These are phyloP conservation scores for Scrobipalpa costella DNA, from an alignment of 2,888 invertebrate species.

Conservation along the genomic window DNA sequence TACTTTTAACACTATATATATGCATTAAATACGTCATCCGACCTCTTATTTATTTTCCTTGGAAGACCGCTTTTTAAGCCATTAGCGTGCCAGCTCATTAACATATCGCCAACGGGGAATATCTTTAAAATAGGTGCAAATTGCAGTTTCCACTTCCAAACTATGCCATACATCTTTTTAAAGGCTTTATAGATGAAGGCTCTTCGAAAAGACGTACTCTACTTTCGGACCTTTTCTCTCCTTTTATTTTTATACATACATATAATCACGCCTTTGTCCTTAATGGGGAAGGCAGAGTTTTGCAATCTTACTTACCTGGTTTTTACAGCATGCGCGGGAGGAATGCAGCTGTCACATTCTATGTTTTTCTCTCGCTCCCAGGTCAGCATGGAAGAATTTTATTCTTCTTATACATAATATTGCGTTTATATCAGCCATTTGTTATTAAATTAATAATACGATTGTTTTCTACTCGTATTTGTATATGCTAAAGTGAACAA, in stretches of 20 bases:
- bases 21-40: background rate
- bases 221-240: conserved; percentile 10
- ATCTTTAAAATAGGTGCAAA: conserved; percentile 21
- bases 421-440: background rate
- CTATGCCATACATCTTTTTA: conserved; percentile 18
- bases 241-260: background rate
- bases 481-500: too few relatives aligned
- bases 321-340: too few relatives aligned
- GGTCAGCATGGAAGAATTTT: too few relatives aligned
- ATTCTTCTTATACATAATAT: background rate
- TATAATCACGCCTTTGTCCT: too few relatives aligned
- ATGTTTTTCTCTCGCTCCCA: too few relatives aligned
- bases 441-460: too few relatives aligned
- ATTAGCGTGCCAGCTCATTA: conserved; percentile 25
- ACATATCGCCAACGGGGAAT: conserved; percentile 21
- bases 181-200: conserved; percentile 17
- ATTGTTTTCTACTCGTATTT: too few relatives aligned
- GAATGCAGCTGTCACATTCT: too few relatives aligned
- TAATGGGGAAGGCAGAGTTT: too few relatives aligned
- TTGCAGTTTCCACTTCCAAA: conserved; percentile 18
- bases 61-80: conserved; percentile 8
- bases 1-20: background rate
- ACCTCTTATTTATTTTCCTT: background rate
- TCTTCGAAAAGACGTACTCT: conserved; percentile 6
- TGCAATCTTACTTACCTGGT: too few relatives aligned